Evolutionary conservation across 2,113 vertebrate species (phyloP).

Genomic region (human): GRCh38 chr2:173746501-173747000

Average conservation of each 20-base stretch:
- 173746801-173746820: not conserved
- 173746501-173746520: not conserved
- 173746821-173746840: not conserved
- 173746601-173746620: not conserved
- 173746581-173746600: not conserved
- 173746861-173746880: not conserved
- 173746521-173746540: not conserved
- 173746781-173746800: not conserved
- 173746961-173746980: conserved; percentile 46
- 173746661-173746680: not conserved
- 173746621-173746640: not conserved
- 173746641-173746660: not conserved
- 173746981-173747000: conserved; percentile 33
- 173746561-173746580: not conserved
- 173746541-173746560: not conserved
- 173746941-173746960: conserved; percentile 16
- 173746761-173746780: not conserved
- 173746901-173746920: not conserved
- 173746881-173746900: not conserved
- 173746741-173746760: not conserved
- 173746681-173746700: not conserved
- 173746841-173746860: not conserved
- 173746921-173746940: not conserved
- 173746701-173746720: not conserved
- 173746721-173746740: not conserved